phyloP scores from a whole-genome alignment of 2,797 vertebrate species.

The Falco columbarius region DNA sequence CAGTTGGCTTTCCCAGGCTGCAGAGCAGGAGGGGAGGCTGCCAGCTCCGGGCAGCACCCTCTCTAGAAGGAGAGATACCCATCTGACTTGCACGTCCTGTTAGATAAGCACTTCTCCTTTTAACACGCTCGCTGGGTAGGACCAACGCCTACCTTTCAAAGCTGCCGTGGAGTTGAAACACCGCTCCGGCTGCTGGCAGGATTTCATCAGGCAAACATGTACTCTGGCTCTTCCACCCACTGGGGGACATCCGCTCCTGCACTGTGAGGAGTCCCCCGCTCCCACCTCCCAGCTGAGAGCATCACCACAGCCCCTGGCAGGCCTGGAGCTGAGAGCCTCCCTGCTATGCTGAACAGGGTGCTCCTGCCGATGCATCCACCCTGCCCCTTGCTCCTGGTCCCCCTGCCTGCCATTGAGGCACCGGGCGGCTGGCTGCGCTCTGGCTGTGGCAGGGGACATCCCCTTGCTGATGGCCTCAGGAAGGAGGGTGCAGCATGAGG shows the following conservation, averaged over 20 bases:
- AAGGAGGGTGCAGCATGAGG: rapidly evolving
- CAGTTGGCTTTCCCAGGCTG: not conserved
- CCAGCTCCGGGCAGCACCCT: rapidly evolving
- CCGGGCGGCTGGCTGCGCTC: not conserved
- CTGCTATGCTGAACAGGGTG: rapidly evolving
- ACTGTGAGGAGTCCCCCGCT: rapidly evolving
- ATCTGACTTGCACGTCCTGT: not conserved
- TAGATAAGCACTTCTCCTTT: not conserved
- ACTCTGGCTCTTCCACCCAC: not conserved
- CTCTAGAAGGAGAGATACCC: not conserved
- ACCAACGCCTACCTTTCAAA: not conserved
- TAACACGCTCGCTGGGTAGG: rapidly evolving
- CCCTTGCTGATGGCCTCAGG: not conserved
- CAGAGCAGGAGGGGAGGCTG: not conserved
- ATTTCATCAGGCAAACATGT: rapidly evolving
- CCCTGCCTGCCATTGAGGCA: rapidly evolving
- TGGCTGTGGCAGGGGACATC: not conserved
- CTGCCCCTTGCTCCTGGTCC: not conserved
- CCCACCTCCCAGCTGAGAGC: not conserved
- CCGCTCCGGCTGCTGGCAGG: not conserved
- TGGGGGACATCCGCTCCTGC: rapidly evolving
- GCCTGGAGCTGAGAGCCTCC: not conserved
- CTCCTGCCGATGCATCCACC: too few relatives aligned
- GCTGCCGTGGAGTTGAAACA: not conserved
- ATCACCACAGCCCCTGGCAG: rapidly evolving